A percentile compares a stretch with the other conserved stretches of the same genome.
phyloP scores from a whole-genome alignment of 2,888 invertebrate species.

The Meliscaeva auricollis region DNA sequence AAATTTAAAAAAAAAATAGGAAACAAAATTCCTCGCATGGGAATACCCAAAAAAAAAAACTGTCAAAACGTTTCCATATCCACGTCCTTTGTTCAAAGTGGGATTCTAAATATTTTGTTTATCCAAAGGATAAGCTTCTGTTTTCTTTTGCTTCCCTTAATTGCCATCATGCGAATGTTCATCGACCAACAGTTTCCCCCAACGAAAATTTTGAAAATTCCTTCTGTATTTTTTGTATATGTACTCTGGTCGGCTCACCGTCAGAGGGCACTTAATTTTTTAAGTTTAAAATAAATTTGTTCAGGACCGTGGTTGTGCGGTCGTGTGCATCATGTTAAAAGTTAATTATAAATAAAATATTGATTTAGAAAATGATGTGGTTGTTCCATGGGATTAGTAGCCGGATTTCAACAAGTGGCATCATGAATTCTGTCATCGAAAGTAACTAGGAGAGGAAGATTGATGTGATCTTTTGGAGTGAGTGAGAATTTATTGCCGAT shows the following conservation, averaged over 20 bases:
- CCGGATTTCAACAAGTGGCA: slow-evolving; percentile 60
- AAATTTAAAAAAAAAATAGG: slow-evolving; percentile 7
- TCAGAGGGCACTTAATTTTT: slow-evolving; percentile 58
- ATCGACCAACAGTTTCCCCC: slow-evolving; percentile 52
- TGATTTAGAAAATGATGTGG: slow-evolving; percentile 80
- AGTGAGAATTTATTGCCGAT: too few species aligned
- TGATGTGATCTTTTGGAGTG: slow-evolving; percentile 22
- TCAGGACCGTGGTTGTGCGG: slow-evolving; percentile 56
- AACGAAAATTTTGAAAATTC: slow-evolving; percentile 32
- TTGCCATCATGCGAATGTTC: slow-evolving; percentile 69
- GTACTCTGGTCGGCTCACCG: neutral
- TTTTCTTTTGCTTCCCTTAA: slow-evolving; percentile 74
- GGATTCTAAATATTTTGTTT: slow-evolving; percentile 62
- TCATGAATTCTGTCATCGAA: slow-evolving; percentile 37
- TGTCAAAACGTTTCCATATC: slow-evolving; percentile 19
- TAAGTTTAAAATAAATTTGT: slow-evolving; percentile 75
- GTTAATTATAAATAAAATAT: slow-evolving; percentile 84
- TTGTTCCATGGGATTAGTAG: slow-evolving; percentile 60
- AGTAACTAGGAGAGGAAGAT: slow-evolving; percentile 29
- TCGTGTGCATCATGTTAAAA: slow-evolving; percentile 80
- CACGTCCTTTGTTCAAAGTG: slow-evolving; percentile 36
- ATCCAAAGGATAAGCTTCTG: slow-evolving; percentile 74
- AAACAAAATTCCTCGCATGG: slow-evolving; percentile 20
- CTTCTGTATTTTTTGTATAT: neutral
- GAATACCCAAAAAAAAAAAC: slow-evolving; percentile 27